A percentile compares a stretch with the other conserved stretches of the same genome.
Conservation (phyloP, 1,140 invertebrate species). For the Drosophila ananassae region DNA sequence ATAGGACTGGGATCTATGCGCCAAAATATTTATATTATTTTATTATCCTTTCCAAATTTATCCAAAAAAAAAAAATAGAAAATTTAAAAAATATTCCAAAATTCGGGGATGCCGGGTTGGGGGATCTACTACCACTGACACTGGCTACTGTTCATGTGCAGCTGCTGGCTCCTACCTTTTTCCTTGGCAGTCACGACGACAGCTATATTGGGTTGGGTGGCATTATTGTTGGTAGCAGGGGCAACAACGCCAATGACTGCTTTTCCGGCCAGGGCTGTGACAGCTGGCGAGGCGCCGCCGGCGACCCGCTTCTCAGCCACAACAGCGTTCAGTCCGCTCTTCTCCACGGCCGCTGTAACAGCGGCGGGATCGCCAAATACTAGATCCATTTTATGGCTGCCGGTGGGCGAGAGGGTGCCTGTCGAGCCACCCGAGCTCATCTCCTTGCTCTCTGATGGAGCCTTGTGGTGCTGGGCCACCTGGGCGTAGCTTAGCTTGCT, state of each 20-base stretch:
- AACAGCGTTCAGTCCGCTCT: conserved; percentile 34
- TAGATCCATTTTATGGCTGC: conserved; percentile 64
- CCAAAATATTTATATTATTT: not conserved
- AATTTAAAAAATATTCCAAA: conserved; percentile 3
- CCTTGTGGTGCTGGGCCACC: conserved; percentile 91
- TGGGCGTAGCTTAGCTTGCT: conserved; percentile 92
- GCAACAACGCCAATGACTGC: conserved; percentile 11
- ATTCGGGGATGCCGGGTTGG: not conserved
- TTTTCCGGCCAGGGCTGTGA: conserved; percentile 35
- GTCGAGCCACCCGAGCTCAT: conserved; percentile 39
- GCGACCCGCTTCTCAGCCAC: conserved; percentile 47
- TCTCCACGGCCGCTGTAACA: conserved; percentile 34
- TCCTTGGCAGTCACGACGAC: conserved; percentile 48
- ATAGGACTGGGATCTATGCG: not conserved
- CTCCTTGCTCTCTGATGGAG: conserved; percentile 58
- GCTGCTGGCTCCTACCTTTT: conserved; percentile 44
- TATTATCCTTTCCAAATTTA: not conserved
- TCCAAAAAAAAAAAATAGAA: conserved; percentile 1
- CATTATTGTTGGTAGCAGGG: conserved; percentile 7
- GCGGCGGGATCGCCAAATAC: conserved; percentile 49
- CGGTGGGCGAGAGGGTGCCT: conserved; percentile 53
- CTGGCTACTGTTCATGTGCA: not conserved
- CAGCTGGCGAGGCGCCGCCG: conserved; percentile 25
- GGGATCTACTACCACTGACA: not conserved
- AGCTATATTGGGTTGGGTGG: conserved; percentile 23